Conservation (phyloP, 2,888 invertebrate species). For the Ochlodes sylvanus region DNA sequence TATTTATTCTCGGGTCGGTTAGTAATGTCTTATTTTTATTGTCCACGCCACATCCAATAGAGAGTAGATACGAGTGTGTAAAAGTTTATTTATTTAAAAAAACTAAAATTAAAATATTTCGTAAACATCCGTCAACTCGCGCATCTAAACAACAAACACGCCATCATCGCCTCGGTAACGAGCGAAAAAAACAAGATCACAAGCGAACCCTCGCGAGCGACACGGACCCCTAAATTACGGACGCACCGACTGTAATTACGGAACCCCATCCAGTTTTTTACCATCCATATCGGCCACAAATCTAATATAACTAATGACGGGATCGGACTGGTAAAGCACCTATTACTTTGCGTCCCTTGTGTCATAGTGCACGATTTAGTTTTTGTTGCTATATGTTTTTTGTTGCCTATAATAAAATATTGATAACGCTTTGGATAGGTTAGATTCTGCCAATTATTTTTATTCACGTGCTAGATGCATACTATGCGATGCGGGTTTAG, state of each 20-base stretch:
- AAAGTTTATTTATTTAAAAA: too few species aligned
- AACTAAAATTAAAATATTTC: too few species aligned
- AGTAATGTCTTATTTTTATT: too few species aligned
- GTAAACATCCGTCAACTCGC: not conserved
- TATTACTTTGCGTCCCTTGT: conserved; percentile 60
- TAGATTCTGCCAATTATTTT: too few species aligned
- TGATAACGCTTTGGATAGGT: too few species aligned
- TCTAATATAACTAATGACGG: conserved; percentile 78
- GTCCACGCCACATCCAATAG: too few species aligned
- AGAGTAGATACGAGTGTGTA: too few species aligned
- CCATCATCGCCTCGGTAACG: conserved; percentile 51
- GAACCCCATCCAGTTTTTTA: conserved; percentile 69
- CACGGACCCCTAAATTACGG: conserved; percentile 70
- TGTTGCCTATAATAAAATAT: conserved; percentile 3
- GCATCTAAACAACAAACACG: conserved; percentile 9
- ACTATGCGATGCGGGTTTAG: too few species aligned
- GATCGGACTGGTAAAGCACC: conserved; percentile 64
- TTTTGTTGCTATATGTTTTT: conserved; percentile 31
- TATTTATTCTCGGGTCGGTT: too few species aligned
- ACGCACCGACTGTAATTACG: conserved; percentile 65
- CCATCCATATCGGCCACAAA: conserved; percentile 69
- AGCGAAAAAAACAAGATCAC: conserved; percentile 57
- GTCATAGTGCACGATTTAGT: conserved; percentile 52
- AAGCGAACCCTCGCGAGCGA: conserved; percentile 52
- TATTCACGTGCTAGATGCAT: too few species aligned